Conservation (phyloP, 2,113 vertebrate species). For the Eonycteris spelaea region DNA sequence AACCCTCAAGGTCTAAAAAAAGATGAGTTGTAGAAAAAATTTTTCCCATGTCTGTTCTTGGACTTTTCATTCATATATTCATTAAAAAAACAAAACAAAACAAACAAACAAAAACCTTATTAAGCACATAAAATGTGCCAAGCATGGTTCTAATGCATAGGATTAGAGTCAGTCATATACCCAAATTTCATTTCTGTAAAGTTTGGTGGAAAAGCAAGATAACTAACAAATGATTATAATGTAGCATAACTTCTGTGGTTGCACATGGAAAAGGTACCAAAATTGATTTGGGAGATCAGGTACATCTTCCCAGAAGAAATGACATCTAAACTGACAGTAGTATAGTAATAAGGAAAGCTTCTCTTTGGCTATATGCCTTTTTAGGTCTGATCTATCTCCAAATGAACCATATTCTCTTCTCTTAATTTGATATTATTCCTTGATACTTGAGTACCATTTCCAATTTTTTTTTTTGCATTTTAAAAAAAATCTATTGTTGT, state of each 20-base stretch:
- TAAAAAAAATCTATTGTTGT: background rate
- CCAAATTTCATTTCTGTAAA: background rate
- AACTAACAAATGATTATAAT: background rate
- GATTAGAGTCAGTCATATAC: background rate
- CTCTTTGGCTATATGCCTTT: background rate
- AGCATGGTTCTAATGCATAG: background rate
- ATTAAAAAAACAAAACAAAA: background rate
- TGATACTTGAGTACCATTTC: background rate
- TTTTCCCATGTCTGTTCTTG: background rate
- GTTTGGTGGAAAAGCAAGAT: background rate
- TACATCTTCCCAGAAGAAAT: background rate
- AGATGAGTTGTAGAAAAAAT: background rate
- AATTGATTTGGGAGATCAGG: background rate
- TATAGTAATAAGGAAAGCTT: background rate
- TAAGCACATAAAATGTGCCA: background rate
- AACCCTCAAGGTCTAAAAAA: background rate
- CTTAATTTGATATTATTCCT: background rate
- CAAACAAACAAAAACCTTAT: background rate
- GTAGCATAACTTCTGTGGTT: background rate
- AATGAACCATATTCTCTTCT: background rate
- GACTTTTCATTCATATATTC: background rate
- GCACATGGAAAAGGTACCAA: background rate
- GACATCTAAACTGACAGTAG: background rate
- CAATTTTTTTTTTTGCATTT: conserved; percentile 13
- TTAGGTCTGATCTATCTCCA: conserved; percentile 27